A percentile compares a stretch with the other conserved stretches of the same genome.
These are phyloP conservation scores for Polymixis lichenea DNA, from an alignment of 2,888 invertebrate species.

Conservation along the genomic window DNA sequence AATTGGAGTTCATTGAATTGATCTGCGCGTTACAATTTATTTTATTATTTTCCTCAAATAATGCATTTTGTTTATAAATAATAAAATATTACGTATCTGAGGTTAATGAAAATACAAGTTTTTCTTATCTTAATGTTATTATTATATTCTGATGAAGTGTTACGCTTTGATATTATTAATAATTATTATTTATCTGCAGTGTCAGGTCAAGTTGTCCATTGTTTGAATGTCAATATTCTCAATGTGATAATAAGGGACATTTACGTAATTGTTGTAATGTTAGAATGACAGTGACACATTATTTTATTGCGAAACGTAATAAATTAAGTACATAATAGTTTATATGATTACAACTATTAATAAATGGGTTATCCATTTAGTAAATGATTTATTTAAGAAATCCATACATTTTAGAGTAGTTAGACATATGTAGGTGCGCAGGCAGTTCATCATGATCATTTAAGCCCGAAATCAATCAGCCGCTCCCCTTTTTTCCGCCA, in stretches of 20 bases:
- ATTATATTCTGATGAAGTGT: slow-evolving; percentile 33
- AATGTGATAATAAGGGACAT: not conserved
- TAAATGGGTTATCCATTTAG: not conserved
- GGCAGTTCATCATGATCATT: no score
- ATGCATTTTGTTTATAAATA: slow-evolving; percentile 31
- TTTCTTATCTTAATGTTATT: slow-evolving; percentile 45
- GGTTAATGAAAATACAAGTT: slow-evolving; percentile 59
- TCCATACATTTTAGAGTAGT: not conserved
- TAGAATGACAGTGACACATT: slow-evolving; percentile 20
- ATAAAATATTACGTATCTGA: slow-evolving; percentile 9
- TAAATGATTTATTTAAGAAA: not conserved
- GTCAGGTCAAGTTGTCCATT: slow-evolving; percentile 52
- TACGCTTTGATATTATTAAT: slow-evolving; percentile 23
- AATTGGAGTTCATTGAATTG: slow-evolving; percentile 58
- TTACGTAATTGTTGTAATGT: slow-evolving; percentile 23
- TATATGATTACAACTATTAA: not conserved
- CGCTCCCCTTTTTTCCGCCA: no score
- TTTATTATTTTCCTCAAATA: slow-evolving; percentile 58
- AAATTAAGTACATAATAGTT: not conserved
- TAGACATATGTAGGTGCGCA: no score
- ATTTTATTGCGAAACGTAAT: slow-evolving; percentile 26
- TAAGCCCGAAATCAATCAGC: no score
- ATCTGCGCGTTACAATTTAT: slow-evolving; percentile 41
- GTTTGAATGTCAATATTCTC: slow-evolving; percentile 38
- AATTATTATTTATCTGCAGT: slow-evolving; percentile 26